Evolutionary conservation across 2,888 invertebrate genomes (phyloP), one percentile per base, ranked within the genome.

Genomic region (Xestia c-nigrum): DNA sequence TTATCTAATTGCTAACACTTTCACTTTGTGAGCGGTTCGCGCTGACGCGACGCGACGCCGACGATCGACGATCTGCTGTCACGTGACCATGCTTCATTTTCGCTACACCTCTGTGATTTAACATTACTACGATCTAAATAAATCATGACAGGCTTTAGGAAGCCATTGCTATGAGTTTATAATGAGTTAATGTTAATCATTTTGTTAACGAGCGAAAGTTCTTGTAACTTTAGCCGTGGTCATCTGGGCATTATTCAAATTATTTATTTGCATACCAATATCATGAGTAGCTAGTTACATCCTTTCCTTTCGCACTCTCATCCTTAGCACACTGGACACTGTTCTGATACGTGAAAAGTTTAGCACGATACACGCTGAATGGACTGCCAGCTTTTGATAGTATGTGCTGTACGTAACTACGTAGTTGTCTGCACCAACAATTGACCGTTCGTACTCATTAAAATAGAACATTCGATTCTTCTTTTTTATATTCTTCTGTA

Each of bases 1-100:
- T 38, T 68, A 38, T 59, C 50, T 40, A 65, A 50, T 55, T 46
- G 21, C 40, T 52, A 61, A 66, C n/a, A 74, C 76, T 81, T 69
- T 75, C 81, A 46, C 81, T 59, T 61, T 57, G 14, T 5, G 21
- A 47, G 65, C 38, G 50, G 21, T 3, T 9, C 31, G 50, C 50
- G 50, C 52, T 16, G 57, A 31, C 31, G 59, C 19, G 59, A n/a
- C 55, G 55, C 31, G 31, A 31, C 31, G 40, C 40, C 40, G 40
- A 40, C 40, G 40, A 31, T 9, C 21, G 47, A 12, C n/a, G 55
- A 24, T 24, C 52, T 38, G 38, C 24, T 12, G 52, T n/a, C 31
- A 38, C 55, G 24, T 52, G 55, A 12, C 5, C 57, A n/a, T 38
- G 47, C 52, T 40, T 40, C 31, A 31, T 47, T 43, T 50, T 14